Evolutionary conservation across 2,888 invertebrate species (phyloP).

Genomic region (Agrypnus murinus): DNA sequence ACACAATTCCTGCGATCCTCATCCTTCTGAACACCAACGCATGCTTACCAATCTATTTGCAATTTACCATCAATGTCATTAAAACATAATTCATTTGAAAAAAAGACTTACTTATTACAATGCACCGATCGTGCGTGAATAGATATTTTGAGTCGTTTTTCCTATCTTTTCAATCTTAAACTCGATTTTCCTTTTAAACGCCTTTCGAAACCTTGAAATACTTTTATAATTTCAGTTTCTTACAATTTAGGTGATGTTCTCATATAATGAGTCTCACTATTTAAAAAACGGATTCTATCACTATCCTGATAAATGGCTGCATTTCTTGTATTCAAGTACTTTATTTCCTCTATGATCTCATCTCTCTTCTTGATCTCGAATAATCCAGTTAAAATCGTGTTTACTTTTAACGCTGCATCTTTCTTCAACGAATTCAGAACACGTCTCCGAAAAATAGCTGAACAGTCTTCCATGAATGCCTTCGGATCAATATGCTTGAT

Average conservation of each 20-base stretch:
- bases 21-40: slow-evolving; percentile 15
- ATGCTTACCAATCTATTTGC: slow-evolving; percentile 25
- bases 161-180: neutral
- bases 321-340: no score
- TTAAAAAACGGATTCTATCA: slow-evolving; percentile 1
- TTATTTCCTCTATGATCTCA: no score
- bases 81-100: slow-evolving; percentile 14
- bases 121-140: neutral
- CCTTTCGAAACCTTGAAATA: slow-evolving; percentile 30
- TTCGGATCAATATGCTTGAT: no score
- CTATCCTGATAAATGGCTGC: no score
- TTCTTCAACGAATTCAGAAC: no score
- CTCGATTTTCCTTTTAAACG: neutral
- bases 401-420: no score
- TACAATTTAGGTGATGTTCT: slow-evolving; percentile 18
- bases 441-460: no score
- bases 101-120: neutral
- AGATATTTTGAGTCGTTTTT: slow-evolving; percentile 3
- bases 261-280: slow-evolving; percentile 12
- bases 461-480: no score
- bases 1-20: slow-evolving; percentile 27
- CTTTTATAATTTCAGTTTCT: slow-evolving; percentile 12
- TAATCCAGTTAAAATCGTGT: no score
- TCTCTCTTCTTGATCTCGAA: no score
- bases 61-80: slow-evolving; percentile 17